Evolutionary conservation across 1,140 invertebrate species (phyloP).

Genomic region (Ectropis grisescens): DNA sequence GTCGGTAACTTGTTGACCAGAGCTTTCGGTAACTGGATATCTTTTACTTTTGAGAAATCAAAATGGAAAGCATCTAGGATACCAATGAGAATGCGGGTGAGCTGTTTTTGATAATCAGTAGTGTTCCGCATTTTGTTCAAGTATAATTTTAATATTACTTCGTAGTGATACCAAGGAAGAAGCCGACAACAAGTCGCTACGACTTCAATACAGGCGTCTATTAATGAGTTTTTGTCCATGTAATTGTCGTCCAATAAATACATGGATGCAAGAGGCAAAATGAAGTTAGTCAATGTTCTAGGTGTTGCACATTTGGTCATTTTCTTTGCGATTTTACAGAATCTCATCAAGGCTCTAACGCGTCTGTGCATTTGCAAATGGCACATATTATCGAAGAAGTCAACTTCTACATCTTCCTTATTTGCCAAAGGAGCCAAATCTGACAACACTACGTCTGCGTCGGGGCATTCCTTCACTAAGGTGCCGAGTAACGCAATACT

Average conservation of each 20-base stretch:
- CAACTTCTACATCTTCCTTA: conserved; percentile 84
- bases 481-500: conserved; percentile 82
- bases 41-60: conserved; percentile 79
- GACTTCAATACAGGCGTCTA: conserved; percentile 87
- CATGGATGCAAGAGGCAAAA: conserved; percentile 85
- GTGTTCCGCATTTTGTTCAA: conserved; percentile 79
- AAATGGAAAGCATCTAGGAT: conserved; percentile 95
- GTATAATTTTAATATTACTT: conserved; percentile 84
- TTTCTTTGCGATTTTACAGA: conserved; percentile 73
- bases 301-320: conserved; percentile 72
- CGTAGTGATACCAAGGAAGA: conserved; percentile 90
- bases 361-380: conserved; percentile 89
- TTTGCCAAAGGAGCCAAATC: conserved; percentile 82
- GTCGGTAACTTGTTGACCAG: conserved; percentile 16
- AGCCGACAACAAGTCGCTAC: conserved; percentile 81
- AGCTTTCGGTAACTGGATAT: conserved; percentile 46
- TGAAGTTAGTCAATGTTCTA: conserved; percentile 84
- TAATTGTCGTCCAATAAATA: conserved; percentile 87
- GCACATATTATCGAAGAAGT: conserved; percentile 94
- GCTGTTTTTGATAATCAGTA: conserved; percentile 84
- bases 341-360: conserved; percentile 82
- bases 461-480: conserved; percentile 79
- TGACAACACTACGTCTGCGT: conserved; percentile 78
- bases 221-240: conserved; percentile 80
- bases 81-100: conserved; percentile 83